Base-by-base conservation (phyloP, 2,888 invertebrate genomes). In the Macaria notata region DNA sequence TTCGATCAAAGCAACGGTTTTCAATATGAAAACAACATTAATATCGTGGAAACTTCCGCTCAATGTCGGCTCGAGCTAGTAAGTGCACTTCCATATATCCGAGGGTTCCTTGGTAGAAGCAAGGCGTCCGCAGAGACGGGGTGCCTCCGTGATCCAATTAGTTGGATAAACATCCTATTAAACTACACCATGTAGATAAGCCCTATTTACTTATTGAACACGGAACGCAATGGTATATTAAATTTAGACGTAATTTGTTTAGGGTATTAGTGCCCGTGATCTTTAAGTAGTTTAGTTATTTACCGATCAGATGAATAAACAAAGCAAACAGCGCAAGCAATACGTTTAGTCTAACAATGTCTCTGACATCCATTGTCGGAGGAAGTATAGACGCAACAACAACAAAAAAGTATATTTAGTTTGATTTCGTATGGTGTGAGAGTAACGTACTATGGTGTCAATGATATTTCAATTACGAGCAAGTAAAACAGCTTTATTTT, bases 131-230 rank as follows among this genome's bases (percentile, higher is more conserved):
- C 51, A 49, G 33, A 59, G 49, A 50, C 51, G 57, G 44, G 45
- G 29, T 48, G 29, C 31, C 72, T 73, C 77, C 77, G 78, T 81
- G 80, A 85, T 84, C 81, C 85, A 86, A 86, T 86, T 87, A 86
- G 84, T 78, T 79, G 77, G 75, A 83, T 84, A 84, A 86, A 86
- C 85, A 86, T 76, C 78, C 77, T 75, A 79, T 81, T 82, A 78
- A 79, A 78, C 76, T 83, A 78, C 69, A 75, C 72, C 78, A 72
- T 79, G 65, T 68, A 79, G 79, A 80, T 81, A 79, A 83, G 77
- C 80, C 74, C 71, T 80, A 77, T 83, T 83, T 81, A 73, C 77
- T 68, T 70, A 73, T 75, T 70, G 69, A 75, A 79, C 72, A 76
- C 71, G 1, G 70, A 70, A 68, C 70, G 33, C 30, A 49, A 61